phyloP scores from a whole-genome alignment of 2,888 invertebrate species.

The Tyria jacobaeae region DNA sequence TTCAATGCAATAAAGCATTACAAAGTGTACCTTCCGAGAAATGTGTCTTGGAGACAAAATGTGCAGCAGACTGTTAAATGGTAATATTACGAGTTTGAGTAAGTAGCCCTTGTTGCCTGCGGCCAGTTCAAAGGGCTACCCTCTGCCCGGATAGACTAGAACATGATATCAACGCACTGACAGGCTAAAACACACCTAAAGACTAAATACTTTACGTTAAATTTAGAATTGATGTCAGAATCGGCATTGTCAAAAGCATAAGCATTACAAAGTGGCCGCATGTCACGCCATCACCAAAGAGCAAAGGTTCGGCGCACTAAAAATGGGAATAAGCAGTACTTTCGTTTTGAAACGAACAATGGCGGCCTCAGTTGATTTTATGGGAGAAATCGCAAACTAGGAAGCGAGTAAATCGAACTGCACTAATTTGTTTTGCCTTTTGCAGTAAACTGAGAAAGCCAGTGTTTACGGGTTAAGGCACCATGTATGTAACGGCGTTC shows the following conservation, averaged over 20 bases:
- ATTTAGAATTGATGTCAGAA: constrained; percentile 20
- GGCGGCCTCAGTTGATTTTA: constrained; percentile 60
- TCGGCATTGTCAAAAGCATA: constrained; percentile 55
- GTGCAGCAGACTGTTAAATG: constrained; percentile 69
- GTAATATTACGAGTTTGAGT: constrained; percentile 66
- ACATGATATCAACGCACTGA: constrained; percentile 48
- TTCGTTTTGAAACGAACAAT: constrained; percentile 60
- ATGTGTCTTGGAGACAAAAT: constrained; percentile 63
- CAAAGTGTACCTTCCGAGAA: constrained; percentile 60
- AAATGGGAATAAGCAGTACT: constrained; percentile 78
- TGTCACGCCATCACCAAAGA: constrained; percentile 69
- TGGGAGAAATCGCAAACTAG: constrained; percentile 70
- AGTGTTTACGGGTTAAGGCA: constrained; percentile 62
- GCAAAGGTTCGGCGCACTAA: constrained; percentile 73
- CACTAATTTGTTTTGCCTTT: constrained; percentile 81
- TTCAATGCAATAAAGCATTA: constrained; percentile 49
- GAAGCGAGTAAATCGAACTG: constrained; percentile 70
- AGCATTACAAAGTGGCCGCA: constrained; percentile 61
- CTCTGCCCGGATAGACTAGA: constrained; percentile 57
- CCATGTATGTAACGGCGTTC: constrained; percentile 59
- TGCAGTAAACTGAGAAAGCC: constrained; percentile 69
- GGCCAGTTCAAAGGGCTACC: constrained; percentile 78
- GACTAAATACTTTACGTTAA: constrained; percentile 20
- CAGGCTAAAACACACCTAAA: constrained; percentile 42
- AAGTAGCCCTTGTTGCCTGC: constrained; percentile 65